Evolutionary conservation across 2,113 vertebrate species (phyloP), one percentile per base, ranked within the genome.

Genomic region (Cyrtonyx montezumae): DNA sequence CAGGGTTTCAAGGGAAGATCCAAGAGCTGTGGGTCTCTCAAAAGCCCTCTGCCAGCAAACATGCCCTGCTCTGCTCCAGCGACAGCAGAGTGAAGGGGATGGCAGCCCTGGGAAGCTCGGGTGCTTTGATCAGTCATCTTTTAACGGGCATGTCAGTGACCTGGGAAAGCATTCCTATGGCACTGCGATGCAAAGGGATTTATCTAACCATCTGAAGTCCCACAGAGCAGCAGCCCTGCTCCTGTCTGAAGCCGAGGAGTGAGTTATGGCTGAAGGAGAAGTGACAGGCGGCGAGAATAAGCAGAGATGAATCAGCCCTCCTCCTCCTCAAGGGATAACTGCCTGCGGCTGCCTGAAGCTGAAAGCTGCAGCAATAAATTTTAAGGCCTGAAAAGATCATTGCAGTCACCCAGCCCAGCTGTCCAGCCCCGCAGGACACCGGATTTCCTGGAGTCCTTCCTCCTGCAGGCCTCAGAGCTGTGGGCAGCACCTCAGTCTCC

Each of bases 191-290:
- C 92, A 93, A 92, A 94, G 87, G 79, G 91, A 34, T 81, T 93
- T 96, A 96, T 90, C 92, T 95, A 75, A 79, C 62, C 84, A 92
- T 94, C 91, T 93, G 87, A 95, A 91, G 91, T 36, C 93, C 91
- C 5, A n/a, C 84, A 76, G 92, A 93, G 94, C 93, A 87, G 84
- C 91, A 91, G 78, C 81, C n/a, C 78, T 74, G 81, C 93, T 91
- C 87, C 84, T 84, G 19, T 93, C 95, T 70, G 74, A 82, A 55
- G 81, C 84, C 0, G 70, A 95, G 71, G 85, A 95, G 84, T 84
- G 93, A 95, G 91, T 82, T 94, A 94, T 4, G 21, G 84, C 88
- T 96, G 95, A 95, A 95, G 91, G 92, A 95, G 84, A 92, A 77
- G 88, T 94, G 94, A 94, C 91, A 95, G 92, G 75, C 2, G 0